Base-by-base conservation (phyloP, 2,888 invertebrate genomes). In the Clistopyga incitator region DNA sequence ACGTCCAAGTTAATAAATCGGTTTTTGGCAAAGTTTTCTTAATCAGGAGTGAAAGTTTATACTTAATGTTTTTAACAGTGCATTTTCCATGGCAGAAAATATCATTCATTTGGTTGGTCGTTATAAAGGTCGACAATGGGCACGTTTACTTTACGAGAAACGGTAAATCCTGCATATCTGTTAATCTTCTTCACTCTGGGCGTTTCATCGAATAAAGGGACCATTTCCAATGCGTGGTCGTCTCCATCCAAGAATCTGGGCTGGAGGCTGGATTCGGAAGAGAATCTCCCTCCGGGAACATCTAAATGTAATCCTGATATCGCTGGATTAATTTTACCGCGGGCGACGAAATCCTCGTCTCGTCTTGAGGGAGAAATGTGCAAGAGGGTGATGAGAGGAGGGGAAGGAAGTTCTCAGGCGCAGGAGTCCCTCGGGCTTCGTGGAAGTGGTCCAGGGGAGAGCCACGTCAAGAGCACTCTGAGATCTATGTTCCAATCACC, bases 151-250 rank as follows among this genome's bases (percentile, higher is more conserved):
- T 23, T 23, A 42, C 42, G 23, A 23, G 3, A 23, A 47, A 0
- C 23, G 47, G 23, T 47, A 45, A 67, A 45, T 67, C 38, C 4
- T 4, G 18, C 38, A 34, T 38, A 61, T 61, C 50, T 34, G 67
- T 72, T 72, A 72, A 52, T 45, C 68, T 34, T 61, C 64, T 70
- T 79, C 50, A 10, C 38, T 52, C 67, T 72, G 78, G 61, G 50
- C 80, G 78, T 50, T 78, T 79, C 81, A 74, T 72, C 84, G 84
- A 82, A 82, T 84, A 82, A 85, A 84, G 81, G 74, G 84, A 87
- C 86, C 78, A 86, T 86, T 87, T 85, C 76, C 82, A 75, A 85
- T 82, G 42, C 50, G 34, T 70, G 61, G 47, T 20, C 59, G 56
- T 34, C 68, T 59, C 23, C 42, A 25, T 59, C 72, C 34, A 20